Base-by-base conservation (phyloP, 2,113 vertebrate species). In the Ploceus nigricollis region DNA sequence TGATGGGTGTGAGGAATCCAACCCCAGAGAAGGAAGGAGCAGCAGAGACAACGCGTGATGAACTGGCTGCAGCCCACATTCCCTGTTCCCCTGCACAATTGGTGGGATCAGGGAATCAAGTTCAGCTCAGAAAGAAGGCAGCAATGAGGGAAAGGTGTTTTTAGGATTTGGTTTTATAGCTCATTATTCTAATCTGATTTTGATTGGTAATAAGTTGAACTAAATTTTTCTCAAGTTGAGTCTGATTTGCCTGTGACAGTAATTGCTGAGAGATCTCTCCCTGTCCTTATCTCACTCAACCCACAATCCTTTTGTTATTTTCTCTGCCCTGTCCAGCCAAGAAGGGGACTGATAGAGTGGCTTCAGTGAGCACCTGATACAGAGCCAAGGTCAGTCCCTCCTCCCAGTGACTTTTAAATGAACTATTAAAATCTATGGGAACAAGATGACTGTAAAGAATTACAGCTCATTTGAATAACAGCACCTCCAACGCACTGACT, bases 401-500 rank as follows among this genome's bases (percentile, higher is more conserved):
- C 48, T 56, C 23, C 7, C 0, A 1, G 25, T 12, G 4, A 94
- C 60, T 96, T 93, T 82, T 80, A 92, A 94, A 93, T 39, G 48
- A 92, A 87, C 47, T 51, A 90, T 82, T 90, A 91, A 86, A 92
- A 91, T 54, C 48, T 64, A 78, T 12, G 25, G 70, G 54, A 93
- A 90, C 51, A 88, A 88, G 63, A 91, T 51, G 35, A 76, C 28
- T 47, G 64, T 75, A 90, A 90, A 89, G 88, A 96, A 93, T 93
- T 79, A 79, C 13, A 92, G 86, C 57, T 96, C 58, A 93, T 91
- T 94, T 87, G 82, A 95, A 71, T 85, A 88, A 82, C 73, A 94
- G 91, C 64, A 80, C 56, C 84, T 88, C 76, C 8, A 13, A 73
- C 3, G 3, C 54, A 50, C 15, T 0, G 16, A 73, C 58, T 94